Evolutionary conservation across 1,140 invertebrate genomes (phyloP), one percentile per base, ranked within the genome.

Genomic region (Caerostris darwini): DNA sequence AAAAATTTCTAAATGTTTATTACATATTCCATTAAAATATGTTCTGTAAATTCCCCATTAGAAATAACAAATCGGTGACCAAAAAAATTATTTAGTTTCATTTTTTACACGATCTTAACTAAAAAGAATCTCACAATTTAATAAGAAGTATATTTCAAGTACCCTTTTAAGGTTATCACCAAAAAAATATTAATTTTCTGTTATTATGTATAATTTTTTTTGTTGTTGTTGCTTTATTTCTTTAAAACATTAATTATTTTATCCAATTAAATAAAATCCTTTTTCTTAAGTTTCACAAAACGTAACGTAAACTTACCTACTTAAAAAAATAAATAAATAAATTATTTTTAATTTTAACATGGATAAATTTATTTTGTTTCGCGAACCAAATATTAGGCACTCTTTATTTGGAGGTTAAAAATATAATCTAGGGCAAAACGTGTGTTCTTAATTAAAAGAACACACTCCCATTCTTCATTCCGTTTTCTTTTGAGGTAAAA

Each of bases 401-500:
- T 77, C 14, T n/a, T 77, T 77, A 53, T 19, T 77, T 77, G 50
- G 19, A 50, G 8, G 2, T 50, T 50, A 34, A 77, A 50, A 77
- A 10, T 53, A 34, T 34, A 3, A 34, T 34, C 4, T 34, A 77
- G 34, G 34, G 10, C 8, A 12, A 5, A 53, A 34, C 3, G 69
- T 50, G 19, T 10, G 12, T 53, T 77, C 12, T 77, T 77, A 77
- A 77, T 77, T 77, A 77, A 77, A 77, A 77, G 19, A 77, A 77
- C 12, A 50, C 34, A 34, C 34, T 77, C 34, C 10, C 10, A 10
- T 10, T 61, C 7, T 10, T 77, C 12, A 7, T 10, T 61, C 17
- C 17, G 10, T 8, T 61, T 61, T 61, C 17, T 10, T 14, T 61
- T 10, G 10, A 14, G 61, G 8, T 12, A 34, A 77, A 8, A 77